Base-by-base conservation (phyloP, 1,140 invertebrate genomes). In the Campoletis sonorensis region DNA sequence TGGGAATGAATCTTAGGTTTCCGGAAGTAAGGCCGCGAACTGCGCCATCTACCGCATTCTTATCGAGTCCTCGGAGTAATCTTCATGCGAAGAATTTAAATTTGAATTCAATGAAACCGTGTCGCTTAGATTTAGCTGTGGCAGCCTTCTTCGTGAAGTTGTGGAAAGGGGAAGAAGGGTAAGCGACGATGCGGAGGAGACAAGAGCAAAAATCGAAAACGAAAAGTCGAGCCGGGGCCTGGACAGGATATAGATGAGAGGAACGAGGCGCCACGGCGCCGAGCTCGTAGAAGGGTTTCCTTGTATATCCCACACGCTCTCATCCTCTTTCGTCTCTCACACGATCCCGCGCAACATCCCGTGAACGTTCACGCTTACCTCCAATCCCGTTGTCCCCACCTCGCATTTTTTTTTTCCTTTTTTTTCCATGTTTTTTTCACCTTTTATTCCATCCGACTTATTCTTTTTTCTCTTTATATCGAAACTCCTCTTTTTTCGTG, bases 251-350 rank as follows among this genome's bases (percentile, higher is more conserved):
- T 40, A 64, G 54, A 78, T 58, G 76, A 64, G 72, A 61, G 76
- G 58, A 78, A 64, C 58, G 85, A 91, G 91, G 90, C 90, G 91
- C 91, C 91, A 91, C 90, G 91, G 91, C 91, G 91, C 91, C 91
- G 90, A 87, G 87, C 84, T 85, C 90, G 90, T 92, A 92, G 91
- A 92, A 92, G 91, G 91, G 90, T 92, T 92, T 92, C 84, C 91
- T 91, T 92, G 91, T 92, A 91, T 84, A 85, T 81, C 86, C 80
- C 87, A 84, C 88, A 89, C 88, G 88, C 51, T 45, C 85, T 81
- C 81, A 82, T 78, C 76, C 76, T 78, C 77, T 23, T n/a, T 72
- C 49, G 54, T 80, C 30, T 80, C 30, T 30, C 21, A 58, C 30
- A n/a, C 61, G 18, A 77, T 23, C 58, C 21, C 64, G 27, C 67